phyloP scores from a whole-genome alignment of 2,888 invertebrate species.

The Sycophila texana region DNA sequence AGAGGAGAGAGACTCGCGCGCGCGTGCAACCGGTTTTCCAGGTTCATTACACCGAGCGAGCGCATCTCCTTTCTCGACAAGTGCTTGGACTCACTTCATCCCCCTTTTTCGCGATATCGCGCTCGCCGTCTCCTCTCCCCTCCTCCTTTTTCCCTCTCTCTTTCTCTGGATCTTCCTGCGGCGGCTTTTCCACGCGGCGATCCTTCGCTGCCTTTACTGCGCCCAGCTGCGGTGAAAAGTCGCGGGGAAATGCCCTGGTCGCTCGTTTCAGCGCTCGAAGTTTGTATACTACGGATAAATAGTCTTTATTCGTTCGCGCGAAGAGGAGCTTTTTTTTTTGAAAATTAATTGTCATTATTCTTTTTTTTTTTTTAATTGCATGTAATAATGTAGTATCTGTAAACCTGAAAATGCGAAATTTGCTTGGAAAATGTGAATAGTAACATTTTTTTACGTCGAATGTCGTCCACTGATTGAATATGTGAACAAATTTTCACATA shows the following conservation, averaged over 20 bases:
- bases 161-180: neutral
- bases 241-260: no score
- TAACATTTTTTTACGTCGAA: no score
- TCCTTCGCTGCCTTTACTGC: no score
- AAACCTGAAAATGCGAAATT: no score
- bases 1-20: conserved; percentile 13
- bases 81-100: conserved; percentile 47
- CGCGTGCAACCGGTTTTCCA: conserved; percentile 72
- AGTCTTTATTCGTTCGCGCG: no score
- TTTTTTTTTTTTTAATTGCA: no score
- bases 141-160: conserved; percentile 42
- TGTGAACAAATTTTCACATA: no score
- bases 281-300: no score
- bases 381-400: no score
- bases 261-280: neutral
- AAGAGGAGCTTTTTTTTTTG: neutral
- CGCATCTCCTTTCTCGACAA: conserved; percentile 74
- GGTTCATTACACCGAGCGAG: conserved; percentile 73
- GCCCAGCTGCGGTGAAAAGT: no score
- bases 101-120: neutral
- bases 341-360: neutral
- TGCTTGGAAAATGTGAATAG: no score
- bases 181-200: conserved; percentile 19
- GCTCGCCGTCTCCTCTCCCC: conserved; percentile 30
- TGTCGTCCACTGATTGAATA: no score